These are phyloP conservation scores for Orchestes rusci DNA, from an alignment of 2,888 invertebrate species.

Conservation along the genomic window DNA sequence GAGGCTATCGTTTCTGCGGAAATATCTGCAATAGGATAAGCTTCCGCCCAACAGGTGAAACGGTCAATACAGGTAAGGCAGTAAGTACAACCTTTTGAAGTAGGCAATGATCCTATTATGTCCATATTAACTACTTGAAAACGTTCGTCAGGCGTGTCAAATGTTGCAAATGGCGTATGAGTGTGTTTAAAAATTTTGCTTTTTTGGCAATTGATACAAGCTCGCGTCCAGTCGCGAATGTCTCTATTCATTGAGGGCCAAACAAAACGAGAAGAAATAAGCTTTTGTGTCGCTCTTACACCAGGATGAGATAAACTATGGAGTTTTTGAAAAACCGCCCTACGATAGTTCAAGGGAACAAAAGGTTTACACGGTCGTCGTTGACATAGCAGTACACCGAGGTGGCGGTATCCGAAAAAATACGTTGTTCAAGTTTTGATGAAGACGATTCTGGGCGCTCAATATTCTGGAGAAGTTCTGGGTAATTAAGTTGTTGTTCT, in stretches of 20 bases:
- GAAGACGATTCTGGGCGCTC: not conserved
- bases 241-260: constrained; percentile 3
- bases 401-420: not conserved
- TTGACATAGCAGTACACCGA: not conserved
- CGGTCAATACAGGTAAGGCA: constrained; percentile 7
- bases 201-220: constrained; percentile 4
- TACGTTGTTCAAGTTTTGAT: not conserved
- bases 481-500: not conserved
- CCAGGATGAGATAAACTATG: not conserved
- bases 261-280: constrained; percentile 8
- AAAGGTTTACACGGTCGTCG: constrained; percentile 1
- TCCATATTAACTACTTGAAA: constrained; percentile 4
- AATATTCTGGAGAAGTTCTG: too few species aligned
- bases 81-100: constrained; percentile 3
- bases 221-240: constrained; percentile 2
- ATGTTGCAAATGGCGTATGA: not conserved
- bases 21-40: constrained; percentile 2
- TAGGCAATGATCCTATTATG: constrained; percentile 4
- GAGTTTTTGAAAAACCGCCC: not conserved
- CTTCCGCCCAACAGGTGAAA: constrained; percentile 6
- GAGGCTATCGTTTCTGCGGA: constrained; percentile 4
- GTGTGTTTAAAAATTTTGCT: constrained; percentile 4
- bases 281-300: constrained; percentile 1
- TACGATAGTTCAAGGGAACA: not conserved
- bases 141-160: not conserved